phyloP scores from a whole-genome alignment of 2,797 vertebrate genomes.

The Eulemur mongoz region DNA sequence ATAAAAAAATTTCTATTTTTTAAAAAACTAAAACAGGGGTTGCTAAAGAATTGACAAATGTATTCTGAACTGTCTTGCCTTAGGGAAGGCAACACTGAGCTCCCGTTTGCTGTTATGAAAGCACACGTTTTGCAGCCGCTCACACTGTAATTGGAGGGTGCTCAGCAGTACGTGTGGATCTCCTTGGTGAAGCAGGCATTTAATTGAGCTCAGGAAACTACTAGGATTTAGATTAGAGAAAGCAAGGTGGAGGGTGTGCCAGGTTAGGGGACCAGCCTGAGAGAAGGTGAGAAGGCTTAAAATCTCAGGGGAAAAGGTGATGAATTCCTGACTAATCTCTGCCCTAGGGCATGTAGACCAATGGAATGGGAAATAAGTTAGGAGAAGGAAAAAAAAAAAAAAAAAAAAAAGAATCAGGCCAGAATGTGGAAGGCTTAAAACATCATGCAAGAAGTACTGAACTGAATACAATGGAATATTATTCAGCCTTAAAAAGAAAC shows the following conservation, averaged over 20 bases:
- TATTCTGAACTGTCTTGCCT: not conserved
- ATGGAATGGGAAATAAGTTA: not conserved
- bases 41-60: not conserved
- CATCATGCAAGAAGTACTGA: not conserved
- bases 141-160: too few species aligned
- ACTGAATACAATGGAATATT: not conserved
- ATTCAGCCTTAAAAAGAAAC: not conserved
- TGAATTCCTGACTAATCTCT: not conserved
- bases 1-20: not conserved
- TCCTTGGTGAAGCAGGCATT: not conserved
- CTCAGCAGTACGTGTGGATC: not conserved
- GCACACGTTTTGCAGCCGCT: not conserved
- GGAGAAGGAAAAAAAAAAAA: not conserved
- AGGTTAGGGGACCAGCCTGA: not conserved
- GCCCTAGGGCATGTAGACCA: not conserved
- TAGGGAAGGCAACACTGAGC: too few species aligned
- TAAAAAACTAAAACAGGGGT: not conserved
- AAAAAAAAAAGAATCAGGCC: not conserved
- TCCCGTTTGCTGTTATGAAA: not conserved
- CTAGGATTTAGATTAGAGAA: not conserved
- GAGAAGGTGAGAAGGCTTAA: not conserved
- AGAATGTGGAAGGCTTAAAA: not conserved
- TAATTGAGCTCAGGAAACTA: not conserved
- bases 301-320: not conserved
- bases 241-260: not conserved